Base-by-base conservation (phyloP, 2,888 invertebrate genomes). In the Brachylomia viminalis region DNA sequence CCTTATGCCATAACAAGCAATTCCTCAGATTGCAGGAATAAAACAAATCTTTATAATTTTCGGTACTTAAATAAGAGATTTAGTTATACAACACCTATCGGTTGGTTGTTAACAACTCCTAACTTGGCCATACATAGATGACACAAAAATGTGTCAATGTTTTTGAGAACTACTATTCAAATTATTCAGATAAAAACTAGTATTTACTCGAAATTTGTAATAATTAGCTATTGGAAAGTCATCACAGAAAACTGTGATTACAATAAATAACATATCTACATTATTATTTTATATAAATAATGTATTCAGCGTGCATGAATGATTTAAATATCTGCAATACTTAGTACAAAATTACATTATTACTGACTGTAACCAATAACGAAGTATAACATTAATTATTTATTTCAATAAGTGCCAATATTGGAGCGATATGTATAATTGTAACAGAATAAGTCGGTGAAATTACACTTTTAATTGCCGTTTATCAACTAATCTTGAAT, bases 241-340 rank as follows among this genome's bases (percentile, higher is more conserved):
- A 66, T 54, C 79, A 61, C 78, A 78, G 59, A 78, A 61, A 71
- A 71, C 58, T 59, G 71, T 71, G 65, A 47, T 66, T 30, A 30
- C 38, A 71, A 65, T 59, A 49, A 52, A 65, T 45, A 52, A n/a
- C 23, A 45, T 77, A 45, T 77, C 20, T 68, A 49, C 49, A 42
- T 69, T 64, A 67, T 61, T 52, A 58, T 67, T 33, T 49, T 42
- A 33, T 42, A 45, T 45, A 77, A 58, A 45, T 45, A 77, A 58
- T 66, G 13, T 68, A 58, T 52, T 73, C 15, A 68, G 73, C 49
- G 33, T 73, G 54, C n/a, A 11, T 52, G 45, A 49, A 72, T 62
- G 27, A 52, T 79, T 45, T 42, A 42, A 62, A 67, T 47, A 56
- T 42, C 23, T 66, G 56, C 54, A 49, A 65, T 61, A n/a, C n/a